Evolutionary conservation across 2,888 invertebrate genomes (phyloP).

Genomic region (Epinotia bilunana): DNA sequence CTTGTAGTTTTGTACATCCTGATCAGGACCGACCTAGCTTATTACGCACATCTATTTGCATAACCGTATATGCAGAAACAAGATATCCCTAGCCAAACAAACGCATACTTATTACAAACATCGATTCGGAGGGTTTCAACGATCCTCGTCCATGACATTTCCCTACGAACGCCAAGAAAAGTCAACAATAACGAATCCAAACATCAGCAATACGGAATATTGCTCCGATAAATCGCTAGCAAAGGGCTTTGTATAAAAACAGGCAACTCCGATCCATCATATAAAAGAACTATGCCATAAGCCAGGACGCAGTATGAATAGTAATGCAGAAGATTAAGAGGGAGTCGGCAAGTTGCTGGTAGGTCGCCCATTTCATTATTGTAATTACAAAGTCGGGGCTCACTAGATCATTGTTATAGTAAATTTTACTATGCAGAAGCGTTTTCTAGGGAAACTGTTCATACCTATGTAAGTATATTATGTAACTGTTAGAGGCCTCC

Average conservation of each 20-base stretch:
- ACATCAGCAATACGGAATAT: constrained; percentile 34
- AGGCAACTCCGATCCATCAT: constrained; percentile 37
- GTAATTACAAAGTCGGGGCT: background rate
- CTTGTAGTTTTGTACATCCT: too few species aligned
- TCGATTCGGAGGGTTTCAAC: too few species aligned
- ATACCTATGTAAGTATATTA: too few species aligned
- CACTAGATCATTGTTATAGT: too few species aligned
- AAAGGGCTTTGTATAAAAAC: constrained; percentile 29
- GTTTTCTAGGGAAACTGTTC: too few species aligned
- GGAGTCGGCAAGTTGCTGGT: background rate
- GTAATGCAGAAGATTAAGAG: constrained; percentile 36
- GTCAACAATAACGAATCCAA: constrained; percentile 21
- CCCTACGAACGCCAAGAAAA: constrained; percentile 15
- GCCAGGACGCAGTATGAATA: constrained; percentile 39
- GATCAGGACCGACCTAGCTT: too few species aligned
- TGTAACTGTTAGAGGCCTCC: too few species aligned
- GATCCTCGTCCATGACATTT: background rate
- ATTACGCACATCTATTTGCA: too few species aligned
- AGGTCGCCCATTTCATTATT: background rate
- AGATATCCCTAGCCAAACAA: too few species aligned
- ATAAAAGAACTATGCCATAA: constrained; percentile 37
- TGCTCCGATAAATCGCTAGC: constrained; percentile 33
- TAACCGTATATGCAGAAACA: too few species aligned
- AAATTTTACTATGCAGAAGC: too few species aligned
- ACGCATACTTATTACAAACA: too few species aligned